Conservation (phyloP, 2,797 vertebrate genomes). For the Silurus lanzhouensis region DNA sequence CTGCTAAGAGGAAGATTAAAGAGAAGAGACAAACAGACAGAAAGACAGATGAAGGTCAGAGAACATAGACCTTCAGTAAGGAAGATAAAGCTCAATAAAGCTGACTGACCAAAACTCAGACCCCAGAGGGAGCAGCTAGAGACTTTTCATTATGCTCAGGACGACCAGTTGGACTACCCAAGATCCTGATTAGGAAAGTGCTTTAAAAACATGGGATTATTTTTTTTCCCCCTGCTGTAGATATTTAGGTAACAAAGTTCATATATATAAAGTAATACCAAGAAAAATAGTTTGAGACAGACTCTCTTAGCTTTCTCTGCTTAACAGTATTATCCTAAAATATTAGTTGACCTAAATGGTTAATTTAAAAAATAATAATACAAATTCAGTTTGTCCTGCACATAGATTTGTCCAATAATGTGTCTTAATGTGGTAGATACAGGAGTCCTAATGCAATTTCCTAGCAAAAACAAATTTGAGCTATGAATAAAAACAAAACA, state of each 20-base stretch:
- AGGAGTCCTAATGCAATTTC: background rate
- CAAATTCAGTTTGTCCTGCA: background rate
- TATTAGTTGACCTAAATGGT: background rate
- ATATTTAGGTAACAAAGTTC: background rate
- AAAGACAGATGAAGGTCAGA: slow-evolving; percentile 10
- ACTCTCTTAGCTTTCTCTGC: background rate
- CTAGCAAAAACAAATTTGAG: background rate
- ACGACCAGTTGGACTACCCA: background rate
- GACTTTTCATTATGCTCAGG: background rate
- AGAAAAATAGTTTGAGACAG: background rate
- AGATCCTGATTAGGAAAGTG: background rate
- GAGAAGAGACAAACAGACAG: background rate
- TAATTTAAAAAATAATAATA: background rate
- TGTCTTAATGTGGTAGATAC: background rate
- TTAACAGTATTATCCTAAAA: background rate
- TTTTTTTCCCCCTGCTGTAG: background rate
- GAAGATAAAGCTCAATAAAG: slow-evolving; percentile 29
- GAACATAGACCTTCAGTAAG: slow-evolving; percentile 15
- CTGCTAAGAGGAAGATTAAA: slow-evolving; percentile 14
- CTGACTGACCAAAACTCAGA: slow-evolving; percentile 27
- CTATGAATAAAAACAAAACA: background rate
- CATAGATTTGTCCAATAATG: background rate
- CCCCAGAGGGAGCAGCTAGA: background rate
- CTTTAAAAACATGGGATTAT: too few species aligned
- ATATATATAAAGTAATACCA: background rate